Evolutionary conservation across 2,797 vertebrate species (phyloP).

Genomic region (Gymnothorax reevesii): DNA sequence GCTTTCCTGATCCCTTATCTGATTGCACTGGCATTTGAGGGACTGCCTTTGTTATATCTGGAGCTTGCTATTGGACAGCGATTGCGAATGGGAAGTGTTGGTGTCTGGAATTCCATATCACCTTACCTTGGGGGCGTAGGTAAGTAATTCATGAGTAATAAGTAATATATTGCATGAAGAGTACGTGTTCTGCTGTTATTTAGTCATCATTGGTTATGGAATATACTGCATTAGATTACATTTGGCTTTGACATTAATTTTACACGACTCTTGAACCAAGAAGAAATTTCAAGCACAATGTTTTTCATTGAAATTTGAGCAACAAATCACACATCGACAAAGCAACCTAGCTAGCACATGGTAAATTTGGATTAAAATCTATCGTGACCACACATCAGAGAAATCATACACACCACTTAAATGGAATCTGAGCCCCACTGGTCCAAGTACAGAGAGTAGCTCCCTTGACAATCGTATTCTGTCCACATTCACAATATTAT

Average conservation of each 20-base stretch:
- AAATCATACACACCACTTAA: background rate
- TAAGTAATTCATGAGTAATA: conserved; percentile 43
- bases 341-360: background rate
- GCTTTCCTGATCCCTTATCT: conserved; percentile 83
- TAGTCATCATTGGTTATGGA: background rate
- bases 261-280: background rate
- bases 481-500: background rate
- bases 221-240: background rate
- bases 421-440: background rate
- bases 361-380: background rate
- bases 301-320: background rate
- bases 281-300: background rate
- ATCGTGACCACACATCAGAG: background rate
- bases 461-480: background rate
- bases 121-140: conserved; percentile 79
- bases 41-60: conserved; percentile 78
- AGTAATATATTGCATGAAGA: background rate
- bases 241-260: background rate
- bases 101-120: conserved; percentile 78
- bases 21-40: conserved; percentile 78
- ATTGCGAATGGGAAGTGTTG: conserved; percentile 75
- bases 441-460: background rate
- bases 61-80: conserved; percentile 82
- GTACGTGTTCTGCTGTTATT: background rate
- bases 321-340: background rate